Percentiles rank a stretch among this genome's conserved stretches.
Conservation (phyloP, 2,888 invertebrate genomes). For the Aphelenchoides bicaudatus region DNA sequence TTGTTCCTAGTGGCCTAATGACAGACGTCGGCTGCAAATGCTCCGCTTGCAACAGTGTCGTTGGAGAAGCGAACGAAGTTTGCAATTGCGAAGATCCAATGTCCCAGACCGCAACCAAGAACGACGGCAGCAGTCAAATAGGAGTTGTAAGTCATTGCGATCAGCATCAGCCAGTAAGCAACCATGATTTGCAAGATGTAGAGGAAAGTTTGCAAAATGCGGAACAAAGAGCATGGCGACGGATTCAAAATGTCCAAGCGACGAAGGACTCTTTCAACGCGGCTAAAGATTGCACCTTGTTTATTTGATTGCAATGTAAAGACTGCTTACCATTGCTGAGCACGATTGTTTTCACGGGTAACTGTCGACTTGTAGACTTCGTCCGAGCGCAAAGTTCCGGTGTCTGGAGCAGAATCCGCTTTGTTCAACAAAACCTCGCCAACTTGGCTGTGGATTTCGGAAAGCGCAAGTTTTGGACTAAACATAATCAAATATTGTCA, state of each 20-base stretch:
- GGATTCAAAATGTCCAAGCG: constrained; percentile 13
- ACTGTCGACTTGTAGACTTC: constrained; percentile 5
- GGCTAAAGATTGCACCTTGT: constrained; percentile 4
- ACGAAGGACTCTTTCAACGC: not conserved
- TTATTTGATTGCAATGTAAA: not conserved
- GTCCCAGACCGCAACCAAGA: constrained; percentile 49
- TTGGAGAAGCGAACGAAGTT: constrained; percentile 32
- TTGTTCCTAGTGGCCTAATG: constrained; percentile 42
- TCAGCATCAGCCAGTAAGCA: constrained; percentile 58
- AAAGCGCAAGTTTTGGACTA: too few relatives aligned
- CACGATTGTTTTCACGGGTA: not conserved
- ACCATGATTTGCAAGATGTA: constrained; percentile 48
- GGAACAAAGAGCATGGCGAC: constrained; percentile 18
- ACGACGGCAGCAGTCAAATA: constrained; percentile 49
- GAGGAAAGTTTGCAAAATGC: constrained; percentile 33
- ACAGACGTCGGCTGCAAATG: constrained; percentile 49
- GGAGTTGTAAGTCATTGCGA: constrained; percentile 57
- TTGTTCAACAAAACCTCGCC: too few relatives aligned
- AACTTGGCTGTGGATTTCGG: too few relatives aligned
- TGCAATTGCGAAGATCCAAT: constrained; percentile 49
- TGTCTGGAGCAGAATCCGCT: too few relatives aligned
- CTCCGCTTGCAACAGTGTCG: constrained; percentile 44
- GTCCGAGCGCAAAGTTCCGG: not conserved
- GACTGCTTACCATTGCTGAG: not conserved
- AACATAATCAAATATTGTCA: too few relatives aligned